A percentile compares a stretch with the other conserved stretches of the same genome.
Evolutionary conservation across 2,113 vertebrate genomes (phyloP).

Genomic region (Phocoena phocoena): DNA sequence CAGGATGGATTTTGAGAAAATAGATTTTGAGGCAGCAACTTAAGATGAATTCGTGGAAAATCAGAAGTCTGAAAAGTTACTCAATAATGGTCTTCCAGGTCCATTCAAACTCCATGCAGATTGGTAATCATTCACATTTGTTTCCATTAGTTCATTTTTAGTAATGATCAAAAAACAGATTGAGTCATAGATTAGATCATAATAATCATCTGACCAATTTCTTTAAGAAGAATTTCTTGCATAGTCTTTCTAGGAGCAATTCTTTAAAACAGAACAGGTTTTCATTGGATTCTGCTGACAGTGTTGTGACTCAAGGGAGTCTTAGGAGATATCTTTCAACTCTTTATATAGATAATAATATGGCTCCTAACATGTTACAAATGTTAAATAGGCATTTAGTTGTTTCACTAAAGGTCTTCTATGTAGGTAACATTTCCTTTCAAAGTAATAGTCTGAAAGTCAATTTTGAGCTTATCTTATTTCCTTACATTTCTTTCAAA

Average conservation of each 20-base stretch:
- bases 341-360: not conserved
- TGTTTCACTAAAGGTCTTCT: not conserved
- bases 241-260: not conserved
- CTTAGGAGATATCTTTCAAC: not conserved
- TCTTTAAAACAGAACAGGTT: not conserved
- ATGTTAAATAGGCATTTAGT: not conserved
- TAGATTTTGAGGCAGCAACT: constrained; percentile 1
- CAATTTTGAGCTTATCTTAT: constrained; percentile 46
- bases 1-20: not conserved
- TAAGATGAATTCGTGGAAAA: not conserved
- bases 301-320: not conserved
- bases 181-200: not conserved
- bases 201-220: not conserved
- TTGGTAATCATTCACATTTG: not conserved
- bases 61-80: not conserved
- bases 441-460: constrained; percentile 38
- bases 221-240: constrained; percentile 7
- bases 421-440: constrained; percentile 20
- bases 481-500: constrained; percentile 55
- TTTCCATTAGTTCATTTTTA: constrained; percentile 27
- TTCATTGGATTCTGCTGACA: not conserved
- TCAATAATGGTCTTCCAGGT: not conserved
- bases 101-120: not conserved
- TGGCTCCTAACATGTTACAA: not conserved
- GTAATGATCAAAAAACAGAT: not conserved